A percentile compares a stretch with the other conserved stretches of the same genome.
Conservation (phyloP, 2,888 invertebrate genomes). For the Galerucella calmariensis region DNA sequence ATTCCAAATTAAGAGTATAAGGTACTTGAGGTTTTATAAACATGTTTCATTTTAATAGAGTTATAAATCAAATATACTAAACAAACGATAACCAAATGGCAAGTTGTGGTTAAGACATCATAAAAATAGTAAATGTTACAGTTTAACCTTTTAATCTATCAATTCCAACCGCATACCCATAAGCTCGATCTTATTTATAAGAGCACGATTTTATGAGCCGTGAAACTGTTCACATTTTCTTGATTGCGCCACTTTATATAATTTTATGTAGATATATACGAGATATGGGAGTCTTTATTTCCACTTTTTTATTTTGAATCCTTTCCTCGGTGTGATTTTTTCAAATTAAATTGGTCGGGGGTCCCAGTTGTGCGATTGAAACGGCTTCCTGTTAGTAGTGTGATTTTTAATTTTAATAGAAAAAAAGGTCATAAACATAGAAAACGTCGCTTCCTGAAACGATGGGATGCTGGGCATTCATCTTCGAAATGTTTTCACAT, state of each 20-base stretch:
- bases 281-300: constrained; percentile 40
- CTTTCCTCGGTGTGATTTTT: constrained; percentile 22
- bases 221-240: constrained; percentile 48
- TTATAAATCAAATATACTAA: constrained; percentile 49
- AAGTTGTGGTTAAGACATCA: constrained; percentile 52
- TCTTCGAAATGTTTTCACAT: background rate
- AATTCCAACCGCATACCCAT: constrained; percentile 52
- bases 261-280: constrained; percentile 45
- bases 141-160: constrained; percentile 54
- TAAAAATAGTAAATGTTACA: constrained; percentile 50
- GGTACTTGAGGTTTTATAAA: constrained; percentile 24
- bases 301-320: constrained; percentile 28
- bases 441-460: background rate
- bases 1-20: constrained; percentile 1
- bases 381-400: constrained; percentile 8
- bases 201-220: constrained; percentile 49
- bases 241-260: constrained; percentile 47
- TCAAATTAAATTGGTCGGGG: constrained; percentile 15
- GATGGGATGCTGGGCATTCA: background rate
- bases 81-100: constrained; percentile 50
- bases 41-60: constrained; percentile 38
- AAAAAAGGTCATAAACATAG: background rate
- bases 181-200: constrained; percentile 50
- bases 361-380: constrained; percentile 9
- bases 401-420: constrained; percentile 15